phyloP scores from a whole-genome alignment of 2,797 vertebrate genomes.

The Gambusia yucatana region DNA sequence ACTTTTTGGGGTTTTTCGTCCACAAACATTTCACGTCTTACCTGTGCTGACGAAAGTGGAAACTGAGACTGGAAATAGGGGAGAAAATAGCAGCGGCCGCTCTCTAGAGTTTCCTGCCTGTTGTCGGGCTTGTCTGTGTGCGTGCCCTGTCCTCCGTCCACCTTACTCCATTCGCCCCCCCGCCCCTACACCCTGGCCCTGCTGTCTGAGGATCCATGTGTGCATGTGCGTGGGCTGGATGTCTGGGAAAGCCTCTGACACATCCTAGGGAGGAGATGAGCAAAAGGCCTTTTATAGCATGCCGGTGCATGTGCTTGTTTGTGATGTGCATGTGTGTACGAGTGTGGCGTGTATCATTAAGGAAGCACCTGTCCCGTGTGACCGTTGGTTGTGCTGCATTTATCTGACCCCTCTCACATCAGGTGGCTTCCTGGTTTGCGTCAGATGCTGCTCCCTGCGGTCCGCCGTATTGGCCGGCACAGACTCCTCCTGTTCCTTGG shows the following conservation, averaged over 20 bases:
- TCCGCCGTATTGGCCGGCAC: constrained; percentile 74
- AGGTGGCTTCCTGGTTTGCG: constrained; percentile 98
- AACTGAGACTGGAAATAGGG: constrained; percentile 60
- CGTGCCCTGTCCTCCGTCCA: constrained; percentile 80
- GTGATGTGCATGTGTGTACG: constrained; percentile 47
- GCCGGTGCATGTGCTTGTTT: constrained; percentile 52
- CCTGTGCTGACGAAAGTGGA: constrained; percentile 65
- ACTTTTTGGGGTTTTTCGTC: constrained; percentile 4
- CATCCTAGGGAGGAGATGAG: constrained; percentile 79
- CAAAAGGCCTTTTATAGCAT: constrained; percentile 72
- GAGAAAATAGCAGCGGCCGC: constrained; percentile 69
- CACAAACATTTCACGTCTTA: constrained; percentile 34
- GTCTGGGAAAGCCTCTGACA: constrained; percentile 83
- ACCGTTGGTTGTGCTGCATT: constrained; percentile 84
- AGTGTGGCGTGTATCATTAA: constrained; percentile 76
- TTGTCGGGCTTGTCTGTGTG: constrained; percentile 72
- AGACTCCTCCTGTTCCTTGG: constrained; percentile 78
- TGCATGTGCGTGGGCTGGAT: constrained; percentile 65
- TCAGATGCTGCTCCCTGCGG: constrained; percentile 82
- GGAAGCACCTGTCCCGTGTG: constrained; percentile 96
- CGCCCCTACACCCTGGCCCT: constrained; percentile 27
- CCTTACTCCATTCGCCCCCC: constrained; percentile 61
- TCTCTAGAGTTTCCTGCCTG: constrained; percentile 80
- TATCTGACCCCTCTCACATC: constrained; percentile 93
- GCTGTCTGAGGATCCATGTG: constrained; percentile 72